Percentiles rank a stretch among this genome's conserved stretches.
Evolutionary conservation across 92 coral and sea anemone genomes (phyloP).

Genomic region (Bergia sp.): DNA sequence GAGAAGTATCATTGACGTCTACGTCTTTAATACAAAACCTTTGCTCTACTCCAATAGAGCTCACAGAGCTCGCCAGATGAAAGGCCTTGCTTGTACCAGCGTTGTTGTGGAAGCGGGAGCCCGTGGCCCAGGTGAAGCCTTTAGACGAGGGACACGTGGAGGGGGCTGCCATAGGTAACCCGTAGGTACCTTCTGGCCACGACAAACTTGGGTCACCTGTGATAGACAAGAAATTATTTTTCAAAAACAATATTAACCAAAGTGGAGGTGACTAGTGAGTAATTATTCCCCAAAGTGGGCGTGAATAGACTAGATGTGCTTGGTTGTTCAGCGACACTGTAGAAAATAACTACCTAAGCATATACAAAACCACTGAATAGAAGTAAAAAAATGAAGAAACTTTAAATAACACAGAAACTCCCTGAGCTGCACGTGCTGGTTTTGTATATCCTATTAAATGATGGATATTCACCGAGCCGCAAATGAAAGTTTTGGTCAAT

Average conservation of each 20-base stretch:
- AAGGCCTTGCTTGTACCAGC: slow-evolving; percentile 45
- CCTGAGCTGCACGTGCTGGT: too few species aligned
- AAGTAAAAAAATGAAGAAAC: too few species aligned
- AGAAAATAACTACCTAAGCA: too few species aligned
- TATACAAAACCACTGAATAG: too few species aligned
- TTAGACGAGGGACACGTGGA: slow-evolving; percentile 9
- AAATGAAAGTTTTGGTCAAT: too few species aligned
- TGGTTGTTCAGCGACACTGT: too few species aligned
- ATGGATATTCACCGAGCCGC: too few species aligned
- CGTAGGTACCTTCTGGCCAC: slow-evolving; percentile 16
- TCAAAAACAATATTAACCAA: neutral
- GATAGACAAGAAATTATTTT: neutral
- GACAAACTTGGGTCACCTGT: neutral
- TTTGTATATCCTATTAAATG: too few species aligned
- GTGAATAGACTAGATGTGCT: neutral
- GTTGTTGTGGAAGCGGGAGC: slow-evolving; percentile 48
- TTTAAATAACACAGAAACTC: too few species aligned
- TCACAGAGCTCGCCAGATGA: slow-evolving; percentile 56
- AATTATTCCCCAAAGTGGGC: too few species aligned
- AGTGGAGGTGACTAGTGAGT: too few species aligned
- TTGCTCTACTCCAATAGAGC: slow-evolving; percentile 47
- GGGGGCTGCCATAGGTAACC: neutral
- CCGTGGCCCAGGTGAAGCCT: slow-evolving; percentile 13
- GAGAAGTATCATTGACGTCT: slow-evolving; percentile 31
- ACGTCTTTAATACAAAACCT: slow-evolving; percentile 55